Percentiles rank a stretch among this genome's conserved stretches.
Evolutionary conservation across 2,797 vertebrate genomes (phyloP).

Genomic region (Simalia tracyae): DNA sequence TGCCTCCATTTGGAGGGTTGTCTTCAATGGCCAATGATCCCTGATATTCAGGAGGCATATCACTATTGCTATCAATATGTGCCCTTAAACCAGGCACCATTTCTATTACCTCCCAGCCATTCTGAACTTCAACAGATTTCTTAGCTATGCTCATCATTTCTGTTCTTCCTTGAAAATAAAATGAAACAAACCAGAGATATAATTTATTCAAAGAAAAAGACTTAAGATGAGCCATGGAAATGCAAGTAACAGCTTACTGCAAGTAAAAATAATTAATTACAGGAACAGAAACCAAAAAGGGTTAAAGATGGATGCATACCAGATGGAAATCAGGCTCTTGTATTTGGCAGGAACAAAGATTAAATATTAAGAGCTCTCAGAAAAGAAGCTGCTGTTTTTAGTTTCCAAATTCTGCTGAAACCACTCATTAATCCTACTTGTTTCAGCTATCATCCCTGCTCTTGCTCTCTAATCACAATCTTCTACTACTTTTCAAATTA

Average conservation of each 20-base stretch:
- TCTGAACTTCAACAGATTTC: background rate
- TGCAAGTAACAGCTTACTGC: background rate
- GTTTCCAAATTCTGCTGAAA: background rate
- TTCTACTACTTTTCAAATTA: background rate
- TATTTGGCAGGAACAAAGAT: background rate
- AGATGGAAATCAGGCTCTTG: background rate
- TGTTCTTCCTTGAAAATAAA: background rate
- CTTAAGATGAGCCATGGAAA: background rate
- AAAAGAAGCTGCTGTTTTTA: background rate
- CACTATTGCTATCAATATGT: background rate
- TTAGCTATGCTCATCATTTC: background rate
- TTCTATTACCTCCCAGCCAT: constrained; percentile 7
- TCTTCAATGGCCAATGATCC: background rate
- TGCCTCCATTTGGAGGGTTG: background rate
- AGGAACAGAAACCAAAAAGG: background rate
- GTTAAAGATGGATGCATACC: background rate
- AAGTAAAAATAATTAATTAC: background rate
- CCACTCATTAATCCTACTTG: background rate
- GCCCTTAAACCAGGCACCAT: background rate
- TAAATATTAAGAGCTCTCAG: background rate
- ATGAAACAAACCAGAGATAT: background rate
- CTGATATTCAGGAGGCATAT: background rate
- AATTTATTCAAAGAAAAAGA: background rate
- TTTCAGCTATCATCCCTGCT: background rate
- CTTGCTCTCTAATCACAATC: background rate